These are phyloP conservation scores for Muscicapa comitata DNA, from an alignment of 2,797 vertebrate species.

Conservation along the genomic window DNA sequence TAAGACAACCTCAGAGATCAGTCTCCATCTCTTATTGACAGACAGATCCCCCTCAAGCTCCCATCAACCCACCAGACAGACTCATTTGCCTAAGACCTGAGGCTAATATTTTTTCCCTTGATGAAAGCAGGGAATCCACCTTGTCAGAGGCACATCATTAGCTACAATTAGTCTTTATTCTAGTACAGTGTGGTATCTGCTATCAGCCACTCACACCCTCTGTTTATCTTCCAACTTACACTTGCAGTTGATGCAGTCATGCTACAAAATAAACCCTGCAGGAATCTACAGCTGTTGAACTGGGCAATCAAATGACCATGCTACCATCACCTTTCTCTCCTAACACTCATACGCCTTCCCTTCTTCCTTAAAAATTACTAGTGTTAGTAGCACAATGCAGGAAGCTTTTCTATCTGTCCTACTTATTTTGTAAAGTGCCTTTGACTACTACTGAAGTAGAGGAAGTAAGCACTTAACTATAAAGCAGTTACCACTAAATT, in stretches of 20 bases:
- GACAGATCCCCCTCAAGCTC: neutral
- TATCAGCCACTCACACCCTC: neutral
- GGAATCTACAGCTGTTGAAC: neutral
- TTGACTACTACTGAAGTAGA: neutral
- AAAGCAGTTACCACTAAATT: neutral
- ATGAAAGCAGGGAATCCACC: neutral
- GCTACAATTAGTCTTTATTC: neutral
- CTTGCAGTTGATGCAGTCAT: neutral
- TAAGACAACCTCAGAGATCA: neutral
- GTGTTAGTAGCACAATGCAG: neutral
- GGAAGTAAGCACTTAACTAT: neutral
- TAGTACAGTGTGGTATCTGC: neutral
- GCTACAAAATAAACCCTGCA: neutral
- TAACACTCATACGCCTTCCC: fast-evolving
- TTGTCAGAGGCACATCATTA: neutral
- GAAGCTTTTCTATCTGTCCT: neutral
- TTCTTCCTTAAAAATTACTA: neutral
- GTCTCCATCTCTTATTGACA: neutral
- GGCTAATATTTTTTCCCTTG: neutral
- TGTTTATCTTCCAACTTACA: neutral
- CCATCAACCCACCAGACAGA: neutral
- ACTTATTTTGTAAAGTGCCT: neutral
- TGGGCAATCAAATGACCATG: neutral
- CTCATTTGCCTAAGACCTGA: neutral
- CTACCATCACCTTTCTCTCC: fast-evolving